phyloP scores from a whole-genome alignment of 2,113 vertebrate genomes.

The Caranx melampygus region DNA sequence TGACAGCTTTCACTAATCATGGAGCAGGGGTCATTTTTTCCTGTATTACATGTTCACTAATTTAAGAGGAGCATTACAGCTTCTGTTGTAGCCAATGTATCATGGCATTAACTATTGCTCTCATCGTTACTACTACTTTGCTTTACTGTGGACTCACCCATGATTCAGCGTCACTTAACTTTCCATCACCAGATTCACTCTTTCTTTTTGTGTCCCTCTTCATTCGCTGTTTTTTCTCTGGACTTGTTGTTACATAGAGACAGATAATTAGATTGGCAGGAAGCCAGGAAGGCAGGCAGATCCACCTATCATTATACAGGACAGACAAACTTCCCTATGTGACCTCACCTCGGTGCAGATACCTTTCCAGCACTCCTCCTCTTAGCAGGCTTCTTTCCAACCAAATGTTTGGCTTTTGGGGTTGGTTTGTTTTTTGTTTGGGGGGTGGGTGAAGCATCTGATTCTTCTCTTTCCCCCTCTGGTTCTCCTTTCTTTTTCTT shows the following conservation, averaged over 20 bases:
- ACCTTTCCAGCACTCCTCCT: background rate
- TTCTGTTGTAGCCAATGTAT: background rate
- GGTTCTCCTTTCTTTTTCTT: background rate
- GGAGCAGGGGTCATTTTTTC: background rate
- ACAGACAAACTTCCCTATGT: background rate
- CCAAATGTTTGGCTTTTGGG: background rate
- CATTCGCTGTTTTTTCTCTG: background rate
- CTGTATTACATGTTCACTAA: background rate
- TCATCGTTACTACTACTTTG: background rate
- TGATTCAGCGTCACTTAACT: background rate
- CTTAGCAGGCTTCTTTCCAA: constrained; percentile 15
- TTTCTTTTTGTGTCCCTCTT: constrained; percentile 1
- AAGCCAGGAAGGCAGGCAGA: background rate
- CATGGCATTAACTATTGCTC: background rate
- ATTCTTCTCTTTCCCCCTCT: background rate
- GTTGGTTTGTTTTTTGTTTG: background rate
- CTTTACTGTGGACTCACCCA: constrained; percentile 30
- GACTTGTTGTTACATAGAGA: constrained; percentile 27
- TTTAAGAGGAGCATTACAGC: too few species aligned
- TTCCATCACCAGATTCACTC: background rate
- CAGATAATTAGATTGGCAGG: background rate
- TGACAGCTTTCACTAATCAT: background rate
- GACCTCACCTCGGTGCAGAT: constrained; percentile 37
- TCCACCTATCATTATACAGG: background rate
- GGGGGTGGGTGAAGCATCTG: background rate